phyloP scores from a whole-genome alignment of 2,888 invertebrate genomes.

The Ferrisia virgata region DNA sequence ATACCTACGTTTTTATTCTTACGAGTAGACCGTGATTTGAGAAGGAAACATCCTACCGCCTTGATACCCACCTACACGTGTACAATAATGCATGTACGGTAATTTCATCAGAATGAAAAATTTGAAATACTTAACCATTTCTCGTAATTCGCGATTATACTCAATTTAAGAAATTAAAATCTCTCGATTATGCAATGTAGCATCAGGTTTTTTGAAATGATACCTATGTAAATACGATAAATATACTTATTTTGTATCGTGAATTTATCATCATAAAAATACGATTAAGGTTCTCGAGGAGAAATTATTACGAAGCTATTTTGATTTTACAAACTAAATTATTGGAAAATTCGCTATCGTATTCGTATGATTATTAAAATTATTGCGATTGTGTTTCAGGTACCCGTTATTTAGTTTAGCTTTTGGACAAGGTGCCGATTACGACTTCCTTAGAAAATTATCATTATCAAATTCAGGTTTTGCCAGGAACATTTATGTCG shows the following conservation, averaged over 20 bases:
- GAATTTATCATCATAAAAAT: no score
- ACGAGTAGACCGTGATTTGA: slow-evolving; percentile 5
- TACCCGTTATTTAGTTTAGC: slow-evolving; percentile 60
- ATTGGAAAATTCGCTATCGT: no score
- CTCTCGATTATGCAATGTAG: neutral
- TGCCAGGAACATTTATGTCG: slow-evolving; percentile 69
- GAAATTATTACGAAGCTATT: no score
- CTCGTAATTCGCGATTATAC: neutral
- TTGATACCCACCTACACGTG: neutral
- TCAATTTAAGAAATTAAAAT: neutral
- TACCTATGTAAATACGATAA: no score
- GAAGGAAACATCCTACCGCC: neutral
- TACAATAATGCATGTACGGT: neutral
- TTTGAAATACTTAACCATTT: neutral
- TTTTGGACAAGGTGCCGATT: slow-evolving; percentile 69
- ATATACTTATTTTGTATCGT: no score
- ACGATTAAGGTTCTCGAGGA: no score
- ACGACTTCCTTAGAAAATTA: slow-evolving; percentile 64
- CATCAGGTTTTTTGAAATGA: neutral
- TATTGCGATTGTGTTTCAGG: slow-evolving; percentile 32
- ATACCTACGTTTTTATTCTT: neutral
- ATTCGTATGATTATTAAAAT: neutral
- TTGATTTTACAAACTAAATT: no score
- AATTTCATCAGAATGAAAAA: slow-evolving; percentile 2
- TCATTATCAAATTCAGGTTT: slow-evolving; percentile 66